Conservation (phyloP, 2,113 vertebrate genomes). For the Hystrix cristata region DNA sequence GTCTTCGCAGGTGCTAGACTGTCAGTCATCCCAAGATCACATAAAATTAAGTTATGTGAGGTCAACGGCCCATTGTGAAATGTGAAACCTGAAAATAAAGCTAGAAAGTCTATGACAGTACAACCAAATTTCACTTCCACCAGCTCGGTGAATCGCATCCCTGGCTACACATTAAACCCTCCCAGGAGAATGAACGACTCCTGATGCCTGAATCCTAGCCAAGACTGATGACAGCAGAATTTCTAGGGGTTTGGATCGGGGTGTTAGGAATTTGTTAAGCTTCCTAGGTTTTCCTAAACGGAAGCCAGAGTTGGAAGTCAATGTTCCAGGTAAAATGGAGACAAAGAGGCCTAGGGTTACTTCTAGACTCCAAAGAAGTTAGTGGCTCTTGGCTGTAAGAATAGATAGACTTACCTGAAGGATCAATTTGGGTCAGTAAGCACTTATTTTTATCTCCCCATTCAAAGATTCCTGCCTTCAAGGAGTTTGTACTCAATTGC, state of each 20-base stretch:
- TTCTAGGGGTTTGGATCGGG: background rate
- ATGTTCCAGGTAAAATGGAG: background rate
- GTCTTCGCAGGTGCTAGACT: background rate
- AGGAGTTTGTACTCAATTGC: background rate
- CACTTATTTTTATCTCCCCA: background rate
- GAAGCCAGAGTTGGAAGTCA: background rate
- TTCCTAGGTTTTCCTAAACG: background rate
- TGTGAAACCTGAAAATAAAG: slow-evolving; percentile 29
- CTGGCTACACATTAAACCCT: background rate
- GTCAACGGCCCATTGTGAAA: background rate
- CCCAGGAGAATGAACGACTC: background rate
- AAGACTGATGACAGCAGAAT: background rate
- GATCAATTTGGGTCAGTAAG: background rate
- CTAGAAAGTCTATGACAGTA: background rate
- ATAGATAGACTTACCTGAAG: background rate
- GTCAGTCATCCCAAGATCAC: background rate
- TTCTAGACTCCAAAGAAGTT: background rate
- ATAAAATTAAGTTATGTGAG: background rate
- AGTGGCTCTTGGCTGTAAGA: background rate
- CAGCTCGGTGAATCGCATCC: background rate
- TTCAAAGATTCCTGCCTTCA: background rate
- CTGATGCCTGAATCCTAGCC: background rate
- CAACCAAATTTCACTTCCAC: background rate
- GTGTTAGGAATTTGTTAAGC: background rate
- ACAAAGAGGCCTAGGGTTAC: background rate